Evolutionary conservation across 2,888 invertebrate genomes (phyloP), one percentile per base, ranked within the genome.

Genomic region (Stenolophus ochropezus): DNA sequence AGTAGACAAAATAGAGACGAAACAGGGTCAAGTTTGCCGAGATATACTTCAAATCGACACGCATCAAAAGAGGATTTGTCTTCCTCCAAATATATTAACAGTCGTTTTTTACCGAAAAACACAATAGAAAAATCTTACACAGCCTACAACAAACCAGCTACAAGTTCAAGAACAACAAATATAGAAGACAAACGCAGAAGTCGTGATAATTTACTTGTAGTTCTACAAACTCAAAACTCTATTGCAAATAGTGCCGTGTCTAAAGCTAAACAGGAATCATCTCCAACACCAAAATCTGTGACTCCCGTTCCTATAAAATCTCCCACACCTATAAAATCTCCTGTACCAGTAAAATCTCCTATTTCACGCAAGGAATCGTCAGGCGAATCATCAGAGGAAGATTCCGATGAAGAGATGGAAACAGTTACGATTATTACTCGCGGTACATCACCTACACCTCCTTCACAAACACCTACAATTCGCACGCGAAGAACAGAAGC

Each of bases 381-480:
- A 33, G 61, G 78, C 5, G 85, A 86, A 81, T 85, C 82, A 42
- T 82, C 82, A 51, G 84, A 84, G 83, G 85, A 85, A 82, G 85
- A 86, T 69, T 83, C 84, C 58, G 85, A 85, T 81, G 83, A 85
- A 14, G 88, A 89, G 83, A 88, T 89, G 82, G 87, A 91, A 51
- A 89, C 92, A 2, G 87, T 96, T 1, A 91, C 91, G 2, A 92
- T 96, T 74, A 91, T 95, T 1, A 95, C 95, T 0, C 91, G 96
- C 82, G 94, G 94, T 25, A 96, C 96, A 0, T 96, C 96, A 16
- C 96, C 96, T 0, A 94, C 94, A 0, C 93, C 94, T 2, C 93
- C 94, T 0, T 91, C 92, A 0, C 85, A 84, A 20, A 90, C 90
- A 11, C 88, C 89, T 0, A 93, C 93, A 83, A 89, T 93, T 6